Evolutionary conservation across 2,888 invertebrate genomes (phyloP).

Genomic region (Orthosia gracilis): DNA sequence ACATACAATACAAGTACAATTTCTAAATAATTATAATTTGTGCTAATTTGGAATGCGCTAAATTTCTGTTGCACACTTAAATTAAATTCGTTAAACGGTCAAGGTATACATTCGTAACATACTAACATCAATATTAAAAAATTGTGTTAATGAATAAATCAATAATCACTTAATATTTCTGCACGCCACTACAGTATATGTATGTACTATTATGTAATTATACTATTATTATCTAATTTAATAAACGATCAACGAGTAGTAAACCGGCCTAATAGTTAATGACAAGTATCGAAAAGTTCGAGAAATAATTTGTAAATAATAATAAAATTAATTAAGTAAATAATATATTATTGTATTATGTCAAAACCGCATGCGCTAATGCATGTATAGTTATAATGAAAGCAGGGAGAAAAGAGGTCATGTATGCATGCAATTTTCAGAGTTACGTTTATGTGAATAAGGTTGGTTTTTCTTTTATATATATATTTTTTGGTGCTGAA

Average conservation of each 20-base stretch:
- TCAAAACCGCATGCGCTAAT: slow-evolving; percentile 6
- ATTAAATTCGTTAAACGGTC: not conserved
- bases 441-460: not conserved
- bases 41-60: not conserved
- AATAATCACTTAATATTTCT: slow-evolving; percentile 23
- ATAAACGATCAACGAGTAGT: slow-evolving; percentile 88
- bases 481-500: not conserved
- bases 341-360: slow-evolving; percentile 15
- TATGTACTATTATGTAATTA: slow-evolving; percentile 44
- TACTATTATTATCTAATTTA: slow-evolving; percentile 57
- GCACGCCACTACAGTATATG: slow-evolving; percentile 41
- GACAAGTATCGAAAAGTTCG: slow-evolving; percentile 66
- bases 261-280: slow-evolving; percentile 89
- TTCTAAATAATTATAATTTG: not conserved
- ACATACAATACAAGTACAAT: too few species aligned
- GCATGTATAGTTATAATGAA: slow-evolving; percentile 15
- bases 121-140: slow-evolving; percentile 7
- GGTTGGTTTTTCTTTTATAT: slow-evolving; percentile 10
- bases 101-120: not conserved
- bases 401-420: not conserved
- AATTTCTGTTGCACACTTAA: not conserved
- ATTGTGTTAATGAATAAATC: slow-evolving; percentile 22
- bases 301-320: slow-evolving; percentile 54
- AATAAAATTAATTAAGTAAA: slow-evolving; percentile 39
- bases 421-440: not conserved